Evolutionary conservation across 2,113 vertebrate genomes (phyloP), one percentile per base, ranked within the genome.

Genomic region (Tragelaphus buxtoni): DNA sequence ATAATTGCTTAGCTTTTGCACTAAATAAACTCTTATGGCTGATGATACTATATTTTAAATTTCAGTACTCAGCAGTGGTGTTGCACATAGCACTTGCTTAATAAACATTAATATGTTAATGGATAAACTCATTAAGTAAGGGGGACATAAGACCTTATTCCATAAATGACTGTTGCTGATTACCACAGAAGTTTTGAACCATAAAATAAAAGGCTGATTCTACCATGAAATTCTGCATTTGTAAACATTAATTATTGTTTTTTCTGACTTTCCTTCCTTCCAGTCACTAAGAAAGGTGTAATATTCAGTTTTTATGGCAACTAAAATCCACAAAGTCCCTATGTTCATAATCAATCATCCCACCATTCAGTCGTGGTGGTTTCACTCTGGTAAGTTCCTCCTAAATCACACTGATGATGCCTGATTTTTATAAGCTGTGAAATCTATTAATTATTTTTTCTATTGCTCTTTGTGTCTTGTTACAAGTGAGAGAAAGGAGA

Each of bases 381-480:
- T 91, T 92, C 35, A 58, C 60, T 80, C 47, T 45, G 55, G 6
- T 80, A 51, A 94, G 22, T 65, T 14, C n/a, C 42, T 90, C 56
- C 53, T 87, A 88, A 90, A 69, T 76, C 86, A 79, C 69, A 42
- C 32, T 86, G 32, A 49, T 63, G 32, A 72, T 76, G 39, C 5
- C 74, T 49, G 65, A 63, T 42, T 84, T 55, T 91, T 81, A 95
- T 77, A 10, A 96, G 30, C 39, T 61, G 42, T 69, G 17, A 72
- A 88, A 91, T 86, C 55, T 77, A 76, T 69, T 81, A 61, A 90
- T 88, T 94, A 82, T 61, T 13, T 87, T 95, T 97, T 95, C 51
- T 93, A 49, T 86, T 96, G 12, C 24, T 86, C 28, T 61, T 93
- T 65, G 32, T 80, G 55, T 95, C 76, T 85, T 77, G 81, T 42